Evolutionary conservation across 2,888 invertebrate species (phyloP), one percentile per base, ranked within the genome.

Genomic region (Polydrusus pterygomalis): DNA sequence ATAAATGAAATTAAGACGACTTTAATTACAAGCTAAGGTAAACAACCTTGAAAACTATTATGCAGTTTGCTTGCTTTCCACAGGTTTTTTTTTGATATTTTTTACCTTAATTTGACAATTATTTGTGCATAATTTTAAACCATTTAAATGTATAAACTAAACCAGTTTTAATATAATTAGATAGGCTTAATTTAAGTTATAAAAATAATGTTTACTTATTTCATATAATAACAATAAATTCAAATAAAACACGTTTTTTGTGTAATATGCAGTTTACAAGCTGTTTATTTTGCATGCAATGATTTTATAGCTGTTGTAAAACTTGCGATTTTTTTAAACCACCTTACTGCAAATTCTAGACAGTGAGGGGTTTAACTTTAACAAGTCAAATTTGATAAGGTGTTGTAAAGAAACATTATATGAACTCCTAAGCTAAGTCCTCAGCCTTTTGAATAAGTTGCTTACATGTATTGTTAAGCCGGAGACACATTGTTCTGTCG

Each of bases 81-180:
- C 6, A 9, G 7, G 5, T 17, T 47, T 47, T 47, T 47, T 20
- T 51, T 6, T 43, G 5, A 43, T 43, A 43, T 13, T 43, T 43
- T 10, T 51, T 51, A 18, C 10, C 43, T 13, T 20, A 51, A 18
- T 49, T 40, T 40, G 40, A 7, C 11, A 0, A 49, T n/a, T n/a
- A n/a, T 51, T 51, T 51, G 51, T 11, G 5, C 8, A 20, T n/a
- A 51, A 51, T 51, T 51, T 51, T 11, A 51, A 51, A 20, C 20
- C 51, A 20, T 20, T 51, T 17, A 49, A 17, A 18, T 49, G 18
- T 6, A 49, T 5, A 45, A 49, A 25, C 25, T 25, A 3, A 25
- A 25, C 2, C 25, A 3, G 25, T 25, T 25, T 1, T 25, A 25
- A 25, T 25, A 25, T 18, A 49, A 49, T 49, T 49, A 49, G 49